Conservation (phyloP, 2,113 vertebrate species). For the Gallinago undulata region DNA sequence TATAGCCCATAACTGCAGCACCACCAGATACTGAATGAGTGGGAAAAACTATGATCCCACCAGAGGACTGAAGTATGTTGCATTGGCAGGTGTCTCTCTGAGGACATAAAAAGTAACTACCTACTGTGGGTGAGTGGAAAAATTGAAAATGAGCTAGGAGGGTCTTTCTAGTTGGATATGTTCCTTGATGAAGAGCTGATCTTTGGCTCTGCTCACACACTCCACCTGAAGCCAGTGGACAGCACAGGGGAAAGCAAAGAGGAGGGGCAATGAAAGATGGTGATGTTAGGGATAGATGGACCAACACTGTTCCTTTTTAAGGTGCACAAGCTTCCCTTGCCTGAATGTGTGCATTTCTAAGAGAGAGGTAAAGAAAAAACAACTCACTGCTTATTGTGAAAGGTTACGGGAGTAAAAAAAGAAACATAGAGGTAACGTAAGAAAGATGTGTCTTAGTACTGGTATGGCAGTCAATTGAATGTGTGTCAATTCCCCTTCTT, state of each 20-base stretch:
- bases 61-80: neutral
- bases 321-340: neutral
- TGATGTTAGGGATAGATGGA: neutral
- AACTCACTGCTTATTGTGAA: neutral
- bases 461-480: conserved; percentile 34
- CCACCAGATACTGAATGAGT: neutral
- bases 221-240: neutral
- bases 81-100: neutral
- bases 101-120: neutral
- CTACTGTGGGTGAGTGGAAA: neutral
- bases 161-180: neutral
- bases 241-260: neutral
- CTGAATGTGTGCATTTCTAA: neutral
- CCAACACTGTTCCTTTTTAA: neutral
- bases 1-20: neutral
- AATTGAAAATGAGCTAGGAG: neutral
- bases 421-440: neutral
- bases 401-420: neutral
- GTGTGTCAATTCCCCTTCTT: conserved; percentile 43
- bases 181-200: neutral
- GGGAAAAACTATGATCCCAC: neutral
- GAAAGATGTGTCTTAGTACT: conserved; percentile 13
- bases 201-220: neutral
- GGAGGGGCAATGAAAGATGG: neutral
- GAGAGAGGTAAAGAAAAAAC: neutral